These are phyloP conservation scores for Toxostoma redivivum DNA, from an alignment of 2,113 vertebrate species.

Conservation along the genomic window DNA sequence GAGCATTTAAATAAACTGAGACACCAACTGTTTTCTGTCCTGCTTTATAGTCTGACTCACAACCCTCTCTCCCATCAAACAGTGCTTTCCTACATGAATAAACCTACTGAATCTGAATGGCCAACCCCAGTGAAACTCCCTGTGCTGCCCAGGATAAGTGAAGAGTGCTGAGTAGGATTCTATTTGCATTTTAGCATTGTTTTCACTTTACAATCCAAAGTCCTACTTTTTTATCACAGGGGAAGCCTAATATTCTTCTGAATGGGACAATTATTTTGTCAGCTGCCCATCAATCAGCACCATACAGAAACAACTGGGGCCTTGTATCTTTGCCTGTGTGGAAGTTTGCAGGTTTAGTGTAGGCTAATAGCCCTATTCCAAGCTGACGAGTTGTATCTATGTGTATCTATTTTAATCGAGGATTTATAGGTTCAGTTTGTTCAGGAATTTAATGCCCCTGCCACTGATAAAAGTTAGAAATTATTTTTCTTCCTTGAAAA, in stretches of 20 bases:
- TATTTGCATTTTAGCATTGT: neutral
- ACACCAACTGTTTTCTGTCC: neutral
- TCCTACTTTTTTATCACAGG: neutral
- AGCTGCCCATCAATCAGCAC: neutral
- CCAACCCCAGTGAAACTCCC: neutral
- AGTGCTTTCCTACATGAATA: neutral
- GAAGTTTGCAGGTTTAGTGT: neutral
- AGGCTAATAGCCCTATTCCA: neutral
- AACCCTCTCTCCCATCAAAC: neutral
- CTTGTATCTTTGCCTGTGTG: neutral
- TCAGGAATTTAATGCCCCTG: neutral
- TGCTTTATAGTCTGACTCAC: neutral
- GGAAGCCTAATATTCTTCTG: neutral
- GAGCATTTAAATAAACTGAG: neutral
- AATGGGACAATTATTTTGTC: neutral
- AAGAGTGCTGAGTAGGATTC: neutral
- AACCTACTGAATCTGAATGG: neutral
- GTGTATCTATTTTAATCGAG: neutral
- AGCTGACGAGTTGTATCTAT: neutral
- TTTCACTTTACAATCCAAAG: neutral
- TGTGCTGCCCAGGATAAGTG: neutral
- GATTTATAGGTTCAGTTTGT: neutral
- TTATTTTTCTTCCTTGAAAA: neutral
- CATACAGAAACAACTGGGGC: neutral
- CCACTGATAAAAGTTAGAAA: neutral